Percentiles rank a stretch among this genome's conserved stretches.
These are phyloP conservation scores for Tauraco hartlaubi DNA, from an alignment of 2,797 vertebrate species.

Conservation along the genomic window DNA sequence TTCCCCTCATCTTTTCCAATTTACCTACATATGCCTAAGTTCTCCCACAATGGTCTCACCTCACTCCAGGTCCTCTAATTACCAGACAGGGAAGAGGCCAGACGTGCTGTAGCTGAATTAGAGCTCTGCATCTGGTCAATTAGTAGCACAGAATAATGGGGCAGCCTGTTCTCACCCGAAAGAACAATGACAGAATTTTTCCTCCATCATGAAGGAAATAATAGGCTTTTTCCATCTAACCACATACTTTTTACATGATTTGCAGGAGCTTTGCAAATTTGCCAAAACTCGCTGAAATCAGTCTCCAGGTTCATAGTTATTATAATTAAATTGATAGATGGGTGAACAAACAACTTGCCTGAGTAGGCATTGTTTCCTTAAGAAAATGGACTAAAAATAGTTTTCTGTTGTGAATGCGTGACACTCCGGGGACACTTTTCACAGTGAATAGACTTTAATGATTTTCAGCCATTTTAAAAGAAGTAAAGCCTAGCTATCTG, in stretches of 20 bases:
- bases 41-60: not conserved
- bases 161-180: not conserved
- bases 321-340: not conserved
- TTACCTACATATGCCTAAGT: not conserved
- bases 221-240: not conserved
- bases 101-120: not conserved
- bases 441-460: not conserved
- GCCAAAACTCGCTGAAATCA: not conserved
- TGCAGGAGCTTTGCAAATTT: not conserved
- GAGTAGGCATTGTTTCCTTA: not conserved
- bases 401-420: not conserved
- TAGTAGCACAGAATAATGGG: not conserved
- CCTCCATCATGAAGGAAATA: not conserved
- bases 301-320: not conserved
- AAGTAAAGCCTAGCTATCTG: constrained; percentile 6
- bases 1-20: not conserved
- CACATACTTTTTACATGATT: not conserved
- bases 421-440: not conserved
- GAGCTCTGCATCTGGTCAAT: not conserved
- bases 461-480: constrained; percentile 8
- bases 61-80: not conserved
- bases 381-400: constrained; percentile 13
- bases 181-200: not conserved
- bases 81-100: not conserved
- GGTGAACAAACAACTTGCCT: not conserved